Conservation (phyloP, 2,797 vertebrate species). For the Spea hammondii region DNA sequence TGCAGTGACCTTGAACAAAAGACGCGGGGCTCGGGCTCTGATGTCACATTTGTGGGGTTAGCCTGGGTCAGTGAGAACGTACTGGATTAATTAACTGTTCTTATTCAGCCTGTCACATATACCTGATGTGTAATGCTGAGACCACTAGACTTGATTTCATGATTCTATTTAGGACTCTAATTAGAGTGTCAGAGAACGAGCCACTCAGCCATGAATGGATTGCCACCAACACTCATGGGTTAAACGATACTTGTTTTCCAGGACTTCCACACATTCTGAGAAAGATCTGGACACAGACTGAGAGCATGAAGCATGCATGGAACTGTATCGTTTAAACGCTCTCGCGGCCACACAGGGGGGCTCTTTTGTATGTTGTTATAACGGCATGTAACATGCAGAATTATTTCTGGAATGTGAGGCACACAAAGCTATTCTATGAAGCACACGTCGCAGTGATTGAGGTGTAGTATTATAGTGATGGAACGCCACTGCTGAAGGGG, state of each 20-base stretch:
- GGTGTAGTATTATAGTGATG: background rate
- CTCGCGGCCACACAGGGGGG: conserved; percentile 15
- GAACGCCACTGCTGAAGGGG: background rate
- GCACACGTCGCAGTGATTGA: background rate
- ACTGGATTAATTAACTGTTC: conserved; percentile 40
- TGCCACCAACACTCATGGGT: background rate
- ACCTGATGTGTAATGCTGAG: background rate
- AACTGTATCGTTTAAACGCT: conserved; percentile 23
- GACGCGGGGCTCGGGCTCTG: conserved; percentile 35
- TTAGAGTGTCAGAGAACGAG: background rate
- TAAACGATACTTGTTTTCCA: background rate
- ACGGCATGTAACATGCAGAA: conserved; percentile 42
- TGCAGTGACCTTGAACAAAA: conserved; percentile 48
- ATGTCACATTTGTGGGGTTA: conserved; percentile 49
- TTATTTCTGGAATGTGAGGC: conserved; percentile 49
- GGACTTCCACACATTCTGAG: background rate
- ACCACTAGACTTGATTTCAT: background rate
- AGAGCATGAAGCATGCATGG: background rate
- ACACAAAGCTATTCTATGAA: conserved; percentile 20
- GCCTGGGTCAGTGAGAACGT: conserved; percentile 34
- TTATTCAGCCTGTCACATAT: conserved; percentile 5
- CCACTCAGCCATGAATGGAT: background rate
- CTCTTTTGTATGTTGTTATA: conserved; percentile 40
- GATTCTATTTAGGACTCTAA: background rate
- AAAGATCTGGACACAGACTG: background rate